Base-by-base conservation (phyloP, 2,888 invertebrate species). In the Rhamphomyia laevipes region DNA sequence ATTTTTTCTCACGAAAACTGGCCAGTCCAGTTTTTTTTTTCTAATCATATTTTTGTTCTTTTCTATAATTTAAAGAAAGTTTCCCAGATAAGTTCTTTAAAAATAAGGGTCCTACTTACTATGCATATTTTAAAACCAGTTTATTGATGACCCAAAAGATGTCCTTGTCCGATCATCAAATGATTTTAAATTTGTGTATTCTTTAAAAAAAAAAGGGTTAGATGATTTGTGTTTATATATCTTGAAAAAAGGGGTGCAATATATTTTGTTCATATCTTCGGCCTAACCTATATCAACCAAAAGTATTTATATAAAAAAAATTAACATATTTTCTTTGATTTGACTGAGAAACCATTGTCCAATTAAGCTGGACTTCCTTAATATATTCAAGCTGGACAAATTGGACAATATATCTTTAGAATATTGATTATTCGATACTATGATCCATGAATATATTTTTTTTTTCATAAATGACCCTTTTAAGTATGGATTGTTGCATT, bases 1-100 rank as follows among this genome's bases (percentile, higher is more conserved):
- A 13, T 35, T 35, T 41, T 35, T 59, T 58, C 59, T 53, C 58
- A 57, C 57, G 58, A 57, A 57, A 59, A 58, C 54, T 58, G 52
- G 56, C 58, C 59, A 56, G 58, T 59, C 58, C 59, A 53, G 59
- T 59, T 58, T 57, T 56, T 16, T 48, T 45, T 40, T 46, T 6
- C n/a, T 46, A 43, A 27, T 43, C 4, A 21, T 18, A 38, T 2
- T 42, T 45, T 41, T 44, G 47, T 51, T 53, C 49, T 48, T 49
- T 51, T 48, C 46, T 38, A 33, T 46, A 53, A 53, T 51, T 53
- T 45, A 46, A 50, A 17, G 47, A 51, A 49, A 52, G 23, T 27
- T 27, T 27, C 23, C 23, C 23, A 27, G 23, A 27, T 27, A 27
- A 27, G 23, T 27, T 27, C 9, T 4, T 27, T 27, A 27, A 27